Evolutionary conservation across 2,797 vertebrate species (phyloP).

Genomic region (Acanthopagrus latus): DNA sequence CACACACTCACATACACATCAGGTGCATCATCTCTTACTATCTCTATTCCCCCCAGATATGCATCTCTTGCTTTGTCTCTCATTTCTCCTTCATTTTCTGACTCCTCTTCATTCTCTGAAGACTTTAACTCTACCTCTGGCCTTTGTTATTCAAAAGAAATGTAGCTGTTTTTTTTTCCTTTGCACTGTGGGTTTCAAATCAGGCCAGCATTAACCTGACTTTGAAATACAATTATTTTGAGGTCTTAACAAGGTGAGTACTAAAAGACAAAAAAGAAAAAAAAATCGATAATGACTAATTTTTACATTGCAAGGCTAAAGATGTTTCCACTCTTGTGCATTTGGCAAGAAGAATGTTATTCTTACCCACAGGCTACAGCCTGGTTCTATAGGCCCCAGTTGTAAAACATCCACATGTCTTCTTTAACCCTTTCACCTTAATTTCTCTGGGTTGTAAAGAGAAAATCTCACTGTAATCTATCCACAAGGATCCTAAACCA

Average conservation of each 20-base stretch:
- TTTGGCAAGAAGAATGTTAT: slow-evolving; percentile 46
- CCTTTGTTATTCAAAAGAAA: slow-evolving; percentile 58
- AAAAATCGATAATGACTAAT: neutral
- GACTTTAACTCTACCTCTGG: slow-evolving; percentile 44
- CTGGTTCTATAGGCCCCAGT: slow-evolving; percentile 18
- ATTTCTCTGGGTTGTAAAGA: slow-evolving; percentile 74
- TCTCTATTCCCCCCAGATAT: slow-evolving; percentile 70
- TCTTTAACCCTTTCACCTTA: slow-evolving; percentile 56
- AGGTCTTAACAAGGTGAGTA: slow-evolving; percentile 49
- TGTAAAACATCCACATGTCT: slow-evolving; percentile 46
- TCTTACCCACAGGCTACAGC: slow-evolving; percentile 18
- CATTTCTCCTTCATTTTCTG: slow-evolving; percentile 51
- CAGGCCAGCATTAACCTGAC: neutral
- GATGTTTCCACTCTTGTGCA: slow-evolving; percentile 31
- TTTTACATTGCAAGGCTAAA: slow-evolving; percentile 30
- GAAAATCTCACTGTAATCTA: slow-evolving; percentile 81
- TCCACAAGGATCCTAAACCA: slow-evolving; percentile 87
- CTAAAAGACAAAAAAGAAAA: neutral
- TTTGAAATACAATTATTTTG: slow-evolving; percentile 13
- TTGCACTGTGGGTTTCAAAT: slow-evolving; percentile 27
- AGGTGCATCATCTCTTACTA: slow-evolving; percentile 70
- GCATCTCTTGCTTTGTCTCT: slow-evolving; percentile 61
- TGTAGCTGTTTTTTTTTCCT: slow-evolving; percentile 20
- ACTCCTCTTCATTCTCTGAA: slow-evolving; percentile 39
- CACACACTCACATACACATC: slow-evolving; percentile 52